Evolutionary conservation across 2,797 vertebrate species (phyloP).

Genomic region (Squalus acanthias): DNA sequence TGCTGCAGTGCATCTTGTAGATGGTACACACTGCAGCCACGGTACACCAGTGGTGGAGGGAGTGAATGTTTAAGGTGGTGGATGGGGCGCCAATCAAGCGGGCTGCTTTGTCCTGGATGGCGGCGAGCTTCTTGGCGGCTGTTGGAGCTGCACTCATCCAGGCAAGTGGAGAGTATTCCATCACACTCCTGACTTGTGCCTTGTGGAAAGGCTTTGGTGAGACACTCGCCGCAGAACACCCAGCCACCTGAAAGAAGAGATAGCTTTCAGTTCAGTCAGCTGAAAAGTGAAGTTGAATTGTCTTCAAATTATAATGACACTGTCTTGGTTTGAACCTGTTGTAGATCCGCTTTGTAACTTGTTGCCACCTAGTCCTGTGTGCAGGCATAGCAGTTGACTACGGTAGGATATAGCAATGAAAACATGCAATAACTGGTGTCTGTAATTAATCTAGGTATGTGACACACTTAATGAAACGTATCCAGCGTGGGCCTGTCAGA

Average conservation of each 20-base stretch:
- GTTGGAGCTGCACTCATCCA: too few relatives aligned
- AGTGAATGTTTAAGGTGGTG: too few relatives aligned
- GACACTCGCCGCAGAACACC: too few relatives aligned
- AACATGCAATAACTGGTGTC: background rate
- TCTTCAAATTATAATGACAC: background rate
- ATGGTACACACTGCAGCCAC: too few relatives aligned
- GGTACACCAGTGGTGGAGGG: too few relatives aligned
- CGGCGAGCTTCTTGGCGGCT: too few relatives aligned
- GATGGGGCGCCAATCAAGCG: too few relatives aligned
- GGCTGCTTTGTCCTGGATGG: too few relatives aligned
- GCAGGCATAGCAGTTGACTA: background rate
- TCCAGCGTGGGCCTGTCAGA: constrained; percentile 85
- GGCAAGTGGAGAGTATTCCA: too few relatives aligned
- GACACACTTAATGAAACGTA: constrained; percentile 92
- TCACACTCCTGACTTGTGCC: too few relatives aligned
- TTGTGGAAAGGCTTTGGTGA: too few relatives aligned
- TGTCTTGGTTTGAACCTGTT: background rate
- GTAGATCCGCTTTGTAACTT: background rate
- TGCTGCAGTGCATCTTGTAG: too few relatives aligned
- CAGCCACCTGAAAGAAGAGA: background rate
- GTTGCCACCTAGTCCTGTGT: background rate
- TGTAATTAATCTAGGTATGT: constrained; percentile 71
- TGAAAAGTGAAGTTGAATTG: background rate
- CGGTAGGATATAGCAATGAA: background rate
- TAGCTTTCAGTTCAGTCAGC: background rate